Conservation (phyloP, 2,797 vertebrate genomes). For the Urocyon cinereoargenteus region DNA sequence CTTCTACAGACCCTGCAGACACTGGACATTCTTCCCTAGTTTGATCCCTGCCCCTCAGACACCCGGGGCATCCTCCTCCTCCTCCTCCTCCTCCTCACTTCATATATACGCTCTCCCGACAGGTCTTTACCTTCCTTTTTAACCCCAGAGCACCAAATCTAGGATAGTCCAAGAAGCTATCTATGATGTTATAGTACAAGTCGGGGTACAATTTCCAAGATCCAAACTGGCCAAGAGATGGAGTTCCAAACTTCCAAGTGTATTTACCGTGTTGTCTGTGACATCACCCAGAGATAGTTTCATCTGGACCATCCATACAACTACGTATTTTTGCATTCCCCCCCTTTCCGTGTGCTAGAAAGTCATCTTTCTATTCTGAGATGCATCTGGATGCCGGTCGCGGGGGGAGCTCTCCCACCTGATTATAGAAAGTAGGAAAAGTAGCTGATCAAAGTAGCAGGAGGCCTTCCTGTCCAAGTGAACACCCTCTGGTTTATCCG, state of each 20-base stretch:
- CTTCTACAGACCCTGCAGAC: background rate
- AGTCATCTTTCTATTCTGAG: background rate
- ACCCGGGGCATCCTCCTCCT: background rate
- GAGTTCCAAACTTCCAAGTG: background rate
- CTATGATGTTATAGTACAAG: background rate
- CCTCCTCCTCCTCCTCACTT: accelerated
- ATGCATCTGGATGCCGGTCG: background rate
- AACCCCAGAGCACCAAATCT: background rate
- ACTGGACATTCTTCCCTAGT: background rate
- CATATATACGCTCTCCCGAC: background rate
- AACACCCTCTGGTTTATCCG: background rate
- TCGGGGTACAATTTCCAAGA: background rate
- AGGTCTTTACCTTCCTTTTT: background rate
- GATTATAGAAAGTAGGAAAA: background rate
- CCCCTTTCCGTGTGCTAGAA: background rate
- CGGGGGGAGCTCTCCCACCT: background rate
- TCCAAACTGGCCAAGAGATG: background rate
- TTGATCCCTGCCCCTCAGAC: background rate
- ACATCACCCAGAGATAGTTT: background rate
- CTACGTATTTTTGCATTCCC: background rate
- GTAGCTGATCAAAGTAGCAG: background rate
- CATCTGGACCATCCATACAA: background rate
- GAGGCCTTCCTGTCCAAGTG: background rate
- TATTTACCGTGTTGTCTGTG: background rate
- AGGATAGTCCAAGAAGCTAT: background rate